phyloP scores from a whole-genome alignment of 2,888 invertebrate genomes.

The Heliconius cydno region DNA sequence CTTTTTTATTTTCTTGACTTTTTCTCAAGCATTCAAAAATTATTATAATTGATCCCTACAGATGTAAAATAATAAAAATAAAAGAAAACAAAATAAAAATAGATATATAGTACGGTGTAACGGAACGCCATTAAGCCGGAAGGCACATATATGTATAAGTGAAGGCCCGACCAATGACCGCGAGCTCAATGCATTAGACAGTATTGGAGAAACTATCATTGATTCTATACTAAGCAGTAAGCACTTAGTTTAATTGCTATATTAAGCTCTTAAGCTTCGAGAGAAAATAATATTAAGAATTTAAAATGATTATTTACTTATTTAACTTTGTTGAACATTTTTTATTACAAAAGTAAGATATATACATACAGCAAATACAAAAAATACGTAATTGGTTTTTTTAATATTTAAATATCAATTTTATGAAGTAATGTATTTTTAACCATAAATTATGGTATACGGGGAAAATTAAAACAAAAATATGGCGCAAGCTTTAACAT shows the following conservation, averaged over 20 bases:
- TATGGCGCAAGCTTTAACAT: no score
- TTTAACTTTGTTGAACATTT: background rate
- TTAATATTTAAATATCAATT: no score
- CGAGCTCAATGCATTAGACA: slow-evolving; percentile 26
- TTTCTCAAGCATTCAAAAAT: no score
- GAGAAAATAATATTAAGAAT: background rate
- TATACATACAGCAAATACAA: no score
- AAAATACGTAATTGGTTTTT: no score
- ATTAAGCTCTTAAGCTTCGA: slow-evolving; percentile 26
- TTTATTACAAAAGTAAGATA: background rate
- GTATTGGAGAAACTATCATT: slow-evolving; percentile 27
- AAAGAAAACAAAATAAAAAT: no score
- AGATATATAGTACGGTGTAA: background rate
- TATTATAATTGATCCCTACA: no score
- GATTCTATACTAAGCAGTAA: slow-evolving; percentile 20
- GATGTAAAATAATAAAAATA: no score
- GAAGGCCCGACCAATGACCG: slow-evolving; percentile 8
- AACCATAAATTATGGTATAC: no score
- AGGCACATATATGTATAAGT: slow-evolving; percentile 10
- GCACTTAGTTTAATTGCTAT: slow-evolving; percentile 33
- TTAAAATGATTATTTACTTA: background rate
- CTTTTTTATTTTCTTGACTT: no score
- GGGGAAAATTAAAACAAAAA: no score
- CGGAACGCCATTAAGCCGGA: background rate
- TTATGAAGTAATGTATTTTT: no score